phyloP scores from a whole-genome alignment of 2,113 vertebrate genomes.

The Leucosticte australis region DNA sequence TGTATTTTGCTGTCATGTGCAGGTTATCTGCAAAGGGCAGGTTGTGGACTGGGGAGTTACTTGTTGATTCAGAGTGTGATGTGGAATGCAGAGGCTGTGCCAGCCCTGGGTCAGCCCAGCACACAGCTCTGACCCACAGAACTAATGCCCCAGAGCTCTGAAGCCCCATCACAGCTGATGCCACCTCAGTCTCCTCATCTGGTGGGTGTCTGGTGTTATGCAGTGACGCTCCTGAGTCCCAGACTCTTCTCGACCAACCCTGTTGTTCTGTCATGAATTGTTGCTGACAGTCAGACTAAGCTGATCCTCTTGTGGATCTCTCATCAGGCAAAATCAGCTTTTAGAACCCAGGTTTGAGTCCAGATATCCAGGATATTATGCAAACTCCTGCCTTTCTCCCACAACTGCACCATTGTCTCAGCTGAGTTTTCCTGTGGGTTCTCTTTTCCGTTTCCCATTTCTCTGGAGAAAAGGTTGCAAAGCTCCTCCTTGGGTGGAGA shows the following conservation, averaged over 20 bases:
- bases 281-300: not conserved
- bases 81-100: not conserved
- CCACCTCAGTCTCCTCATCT: not conserved
- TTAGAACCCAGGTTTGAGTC: not conserved
- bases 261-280: not conserved
- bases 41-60: not conserved
- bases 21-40: not conserved
- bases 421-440: not conserved
- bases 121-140: not conserved
- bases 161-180: not conserved
- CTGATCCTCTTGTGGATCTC: not conserved
- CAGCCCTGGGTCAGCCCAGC: not conserved
- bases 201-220: fast-evolving
- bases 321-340: not conserved
- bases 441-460: not conserved
- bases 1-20: not conserved
- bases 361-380: not conserved
- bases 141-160: not conserved
- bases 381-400: not conserved
- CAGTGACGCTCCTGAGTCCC: not conserved
- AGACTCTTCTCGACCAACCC: not conserved
- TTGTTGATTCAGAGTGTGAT: not conserved
- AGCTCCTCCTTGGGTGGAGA: not conserved
- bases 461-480: not conserved
- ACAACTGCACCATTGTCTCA: not conserved